Percentiles rank a stretch among this genome's conserved stretches.
Evolutionary conservation across 2,888 invertebrate genomes (phyloP).

Genomic region (Tachina fera): DNA sequence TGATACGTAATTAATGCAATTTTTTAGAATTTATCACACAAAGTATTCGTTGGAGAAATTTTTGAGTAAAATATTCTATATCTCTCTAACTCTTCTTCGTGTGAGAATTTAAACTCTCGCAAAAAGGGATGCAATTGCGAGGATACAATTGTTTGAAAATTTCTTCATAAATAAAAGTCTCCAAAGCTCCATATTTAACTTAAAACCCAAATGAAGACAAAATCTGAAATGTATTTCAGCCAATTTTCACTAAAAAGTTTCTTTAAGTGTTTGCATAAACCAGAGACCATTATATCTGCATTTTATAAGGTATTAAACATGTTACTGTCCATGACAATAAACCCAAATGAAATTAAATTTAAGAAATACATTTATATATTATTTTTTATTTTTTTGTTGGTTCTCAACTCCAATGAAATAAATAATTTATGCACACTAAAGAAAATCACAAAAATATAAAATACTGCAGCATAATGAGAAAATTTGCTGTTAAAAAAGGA

Average conservation of each 20-base stretch:
- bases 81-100: too few relatives aligned
- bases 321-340: constrained; percentile 43
- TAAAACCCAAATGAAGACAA: too few relatives aligned
- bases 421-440: constrained; percentile 46
- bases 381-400: not conserved
- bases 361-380: not conserved
- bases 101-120: too few relatives aligned
- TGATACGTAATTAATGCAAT: too few relatives aligned
- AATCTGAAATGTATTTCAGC: not conserved
- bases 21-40: too few relatives aligned
- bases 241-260: not conserved
- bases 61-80: too few relatives aligned
- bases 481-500: not conserved
- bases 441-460: not conserved
- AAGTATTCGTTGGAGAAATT: too few relatives aligned
- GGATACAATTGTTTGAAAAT: too few relatives aligned
- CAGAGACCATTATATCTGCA: constrained; percentile 19
- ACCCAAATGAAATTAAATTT: constrained; percentile 43
- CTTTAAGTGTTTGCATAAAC: constrained; percentile 3
- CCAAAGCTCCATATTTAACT: too few relatives aligned
- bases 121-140: too few relatives aligned
- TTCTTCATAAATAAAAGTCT: too few relatives aligned
- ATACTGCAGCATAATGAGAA: constrained; percentile 33
- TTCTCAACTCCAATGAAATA: constrained; percentile 12
- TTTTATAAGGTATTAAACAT: constrained; percentile 40